These are phyloP conservation scores for Callipepla squamata DNA, from an alignment of 2,113 vertebrate species.

Conservation along the genomic window DNA sequence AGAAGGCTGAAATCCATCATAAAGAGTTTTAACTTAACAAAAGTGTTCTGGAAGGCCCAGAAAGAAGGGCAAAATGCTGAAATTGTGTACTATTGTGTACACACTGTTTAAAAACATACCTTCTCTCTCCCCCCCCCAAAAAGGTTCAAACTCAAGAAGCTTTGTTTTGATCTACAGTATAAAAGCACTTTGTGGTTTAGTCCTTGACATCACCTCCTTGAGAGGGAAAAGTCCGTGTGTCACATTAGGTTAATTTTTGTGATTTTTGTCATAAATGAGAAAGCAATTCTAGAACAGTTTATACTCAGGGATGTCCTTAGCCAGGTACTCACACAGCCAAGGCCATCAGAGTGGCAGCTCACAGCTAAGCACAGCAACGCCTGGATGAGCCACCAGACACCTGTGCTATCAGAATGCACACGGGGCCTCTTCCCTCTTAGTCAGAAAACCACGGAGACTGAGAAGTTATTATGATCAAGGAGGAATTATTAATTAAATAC, in stretches of 20 bases:
- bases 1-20: background rate
- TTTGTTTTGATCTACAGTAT: background rate
- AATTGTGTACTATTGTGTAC: background rate
- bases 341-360: background rate
- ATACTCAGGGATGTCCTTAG: background rate
- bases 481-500: background rate
- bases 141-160: background rate
- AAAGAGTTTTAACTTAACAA: background rate
- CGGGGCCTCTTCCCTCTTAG: background rate
- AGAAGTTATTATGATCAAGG: background rate
- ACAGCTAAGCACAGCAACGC: background rate
- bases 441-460: background rate
- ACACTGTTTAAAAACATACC: background rate
- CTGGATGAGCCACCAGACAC: background rate
- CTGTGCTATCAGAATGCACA: background rate
- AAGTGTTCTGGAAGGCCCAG: background rate
- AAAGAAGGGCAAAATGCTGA: background rate
- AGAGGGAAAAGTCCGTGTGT: background rate
- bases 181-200: background rate
- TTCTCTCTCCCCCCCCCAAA: accelerated
- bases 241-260: background rate
- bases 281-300: background rate
- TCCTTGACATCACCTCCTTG: background rate
- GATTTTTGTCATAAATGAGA: background rate
- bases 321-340: background rate